Conservation (phyloP, 2,113 vertebrate species). For the Petaurus breviceps region DNA sequence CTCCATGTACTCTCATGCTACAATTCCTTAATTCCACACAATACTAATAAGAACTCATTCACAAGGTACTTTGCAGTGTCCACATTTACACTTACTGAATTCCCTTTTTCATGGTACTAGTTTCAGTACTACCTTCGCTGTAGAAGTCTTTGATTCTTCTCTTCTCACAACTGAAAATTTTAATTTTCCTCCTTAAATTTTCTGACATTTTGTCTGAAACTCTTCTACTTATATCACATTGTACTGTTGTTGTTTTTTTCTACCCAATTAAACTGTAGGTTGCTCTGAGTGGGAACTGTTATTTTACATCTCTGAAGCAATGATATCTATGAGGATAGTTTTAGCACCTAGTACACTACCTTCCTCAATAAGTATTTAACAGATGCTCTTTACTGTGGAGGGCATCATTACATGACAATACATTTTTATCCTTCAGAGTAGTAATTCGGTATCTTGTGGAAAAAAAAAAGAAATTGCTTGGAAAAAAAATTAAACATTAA, state of each 20-base stretch:
- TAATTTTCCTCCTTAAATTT: not conserved
- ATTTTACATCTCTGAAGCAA: not conserved
- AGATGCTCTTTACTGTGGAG: not conserved
- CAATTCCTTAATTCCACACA: not conserved
- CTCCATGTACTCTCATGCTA: not conserved
- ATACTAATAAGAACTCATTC: not conserved
- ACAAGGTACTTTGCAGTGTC: not conserved
- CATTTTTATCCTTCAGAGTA: not conserved
- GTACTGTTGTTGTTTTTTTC: not conserved
- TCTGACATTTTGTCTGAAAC: not conserved
- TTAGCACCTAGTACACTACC: not conserved
- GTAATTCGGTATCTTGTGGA: not conserved
- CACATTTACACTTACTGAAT: not conserved
- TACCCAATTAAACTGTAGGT: not conserved
- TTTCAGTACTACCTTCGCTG: not conserved
- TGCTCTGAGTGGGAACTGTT: not conserved
- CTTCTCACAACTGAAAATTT: not conserved
- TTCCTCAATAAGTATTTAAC: not conserved
- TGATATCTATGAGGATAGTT: not conserved
- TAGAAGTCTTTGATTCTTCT: not conserved
- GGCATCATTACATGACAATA: not conserved
- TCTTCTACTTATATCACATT: not conserved
- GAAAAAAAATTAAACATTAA: slow-evolving; percentile 46
- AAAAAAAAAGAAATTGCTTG: not conserved
- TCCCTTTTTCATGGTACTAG: not conserved